These are phyloP conservation scores for Drosophila multiciliata DNA, from an alignment of 2,888 invertebrate species.

Conservation along the genomic window DNA sequence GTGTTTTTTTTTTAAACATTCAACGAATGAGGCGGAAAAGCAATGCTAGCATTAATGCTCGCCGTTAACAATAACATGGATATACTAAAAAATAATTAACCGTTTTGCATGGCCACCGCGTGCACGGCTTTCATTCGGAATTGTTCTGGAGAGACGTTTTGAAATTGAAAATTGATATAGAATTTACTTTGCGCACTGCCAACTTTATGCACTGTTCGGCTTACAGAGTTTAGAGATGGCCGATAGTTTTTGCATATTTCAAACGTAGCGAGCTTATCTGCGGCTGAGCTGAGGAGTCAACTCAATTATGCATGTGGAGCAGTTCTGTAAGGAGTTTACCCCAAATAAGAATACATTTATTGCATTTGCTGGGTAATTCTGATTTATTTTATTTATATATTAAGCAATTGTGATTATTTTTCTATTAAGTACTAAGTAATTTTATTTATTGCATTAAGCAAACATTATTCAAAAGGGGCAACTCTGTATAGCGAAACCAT, in stretches of 20 bases:
- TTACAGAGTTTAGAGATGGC: constrained; percentile 39
- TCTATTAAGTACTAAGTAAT: background rate
- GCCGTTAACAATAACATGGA: constrained; percentile 13
- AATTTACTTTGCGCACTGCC: constrained; percentile 66
- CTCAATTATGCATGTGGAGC: constrained; percentile 31
- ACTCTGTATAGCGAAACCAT: constrained; percentile 1
- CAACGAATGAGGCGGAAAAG: constrained; percentile 26
- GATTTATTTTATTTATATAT: background rate
- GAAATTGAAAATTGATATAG: constrained; percentile 50
- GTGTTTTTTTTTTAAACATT: constrained; percentile 58
- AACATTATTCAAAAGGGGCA: no score
- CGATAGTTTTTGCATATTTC: constrained; percentile 17
- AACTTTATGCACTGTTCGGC: constrained; percentile 56
- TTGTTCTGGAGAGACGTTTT: constrained; percentile 31
- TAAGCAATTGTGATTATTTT: background rate
- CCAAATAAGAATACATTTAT: background rate
- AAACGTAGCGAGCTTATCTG: background rate
- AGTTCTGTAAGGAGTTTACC: background rate
- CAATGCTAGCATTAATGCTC: constrained; percentile 3
- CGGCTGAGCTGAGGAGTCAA: background rate
- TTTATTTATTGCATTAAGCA: background rate
- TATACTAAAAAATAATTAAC: constrained; percentile 7
- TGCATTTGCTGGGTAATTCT: background rate
- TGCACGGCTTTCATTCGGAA: constrained; percentile 11
- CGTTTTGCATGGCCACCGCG: constrained; percentile 9